Percentiles rank a stretch among this genome's conserved stretches.
Evolutionary conservation across 2,113 vertebrate genomes (phyloP).

Genomic region (Datnioides undecimradiatus): DNA sequence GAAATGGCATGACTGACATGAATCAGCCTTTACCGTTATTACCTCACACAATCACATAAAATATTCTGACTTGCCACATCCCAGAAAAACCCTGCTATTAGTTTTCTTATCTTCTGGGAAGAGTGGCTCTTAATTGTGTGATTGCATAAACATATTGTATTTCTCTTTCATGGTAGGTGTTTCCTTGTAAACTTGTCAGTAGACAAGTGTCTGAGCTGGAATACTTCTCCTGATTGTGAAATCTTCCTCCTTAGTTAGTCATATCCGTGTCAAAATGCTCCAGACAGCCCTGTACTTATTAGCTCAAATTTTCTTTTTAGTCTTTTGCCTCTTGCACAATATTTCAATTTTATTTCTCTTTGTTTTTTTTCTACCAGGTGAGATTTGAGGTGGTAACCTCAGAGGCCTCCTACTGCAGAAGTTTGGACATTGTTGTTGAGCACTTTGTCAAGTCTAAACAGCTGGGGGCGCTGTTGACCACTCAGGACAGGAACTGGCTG

Average conservation of each 20-base stretch:
- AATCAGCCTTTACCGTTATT: constrained; percentile 27
- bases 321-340: not conserved
- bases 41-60: not conserved
- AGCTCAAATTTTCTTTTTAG: not conserved
- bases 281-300: not conserved
- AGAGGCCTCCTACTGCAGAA: constrained; percentile 94
- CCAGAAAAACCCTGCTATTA: not conserved
- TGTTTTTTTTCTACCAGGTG: constrained; percentile 81
- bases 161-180: not conserved
- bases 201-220: not conserved
- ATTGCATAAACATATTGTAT: not conserved
- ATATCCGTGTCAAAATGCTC: not conserved
- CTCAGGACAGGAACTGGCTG: constrained; percentile 96
- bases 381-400: constrained; percentile 96
- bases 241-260: constrained; percentile 15
- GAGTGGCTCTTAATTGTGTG: not conserved
- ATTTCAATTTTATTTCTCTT: not conserved
- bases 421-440: constrained; percentile 93
- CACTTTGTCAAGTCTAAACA: constrained; percentile 90
- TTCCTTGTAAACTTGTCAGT: not conserved
- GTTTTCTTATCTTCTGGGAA: too few species aligned
- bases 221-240: constrained; percentile 49
- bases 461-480: constrained; percentile 85
- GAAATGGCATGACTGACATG: not conserved
- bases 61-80: constrained; percentile 37